Evolutionary conservation across 2,888 invertebrate genomes (phyloP), one percentile per base, ranked within the genome.

Genomic region (Lutraria lutraria): DNA sequence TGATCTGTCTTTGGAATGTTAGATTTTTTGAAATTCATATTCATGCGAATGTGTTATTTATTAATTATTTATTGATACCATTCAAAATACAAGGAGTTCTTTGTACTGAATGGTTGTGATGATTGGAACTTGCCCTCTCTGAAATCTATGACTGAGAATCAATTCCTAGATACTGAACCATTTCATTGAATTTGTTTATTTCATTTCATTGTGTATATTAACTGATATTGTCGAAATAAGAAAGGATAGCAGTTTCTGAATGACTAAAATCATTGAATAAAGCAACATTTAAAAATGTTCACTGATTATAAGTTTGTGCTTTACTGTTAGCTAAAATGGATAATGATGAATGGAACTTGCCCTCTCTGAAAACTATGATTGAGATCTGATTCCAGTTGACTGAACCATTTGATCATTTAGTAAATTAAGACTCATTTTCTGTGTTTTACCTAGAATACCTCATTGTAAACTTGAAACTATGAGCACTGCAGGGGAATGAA

Each of bases 61-160:
- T 4, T n/a, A n/a, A n/a, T n/a, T n/a, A n/a, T n/a, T n/a, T n/a
- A n/a, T 43, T 4, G 43, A 43, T 43, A 4, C 8, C 43, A 4
- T 2, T 43, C 2, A 43, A 43, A 43, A 43, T 43, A 43, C 43
- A 8, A 43, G 43, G 43, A 43, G 43, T 43, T 43, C 43, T 43
- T 43, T 43, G 43, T 8, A 43, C 43, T 43, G 43, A 43, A 43
- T 81, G 52, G 52, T 81, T 81, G 25, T 81, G 81, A 89, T 89
- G 89, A 89, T 31, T 88, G 79, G 86, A 89, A 86, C 88, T 86
- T 89, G 85, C 88, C 88, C 86, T 89, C 86, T 85, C 86, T 88
- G 72, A 83, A 13, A 79, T 16, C 56, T 25, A 53, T 87, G 88
- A 87, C 53, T 80, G 83, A 88, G 86, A 88, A 53, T 10, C 83